These are phyloP conservation scores for Bombycilla garrulus DNA, from an alignment of 2,113 vertebrate genomes.

Conservation along the genomic window DNA sequence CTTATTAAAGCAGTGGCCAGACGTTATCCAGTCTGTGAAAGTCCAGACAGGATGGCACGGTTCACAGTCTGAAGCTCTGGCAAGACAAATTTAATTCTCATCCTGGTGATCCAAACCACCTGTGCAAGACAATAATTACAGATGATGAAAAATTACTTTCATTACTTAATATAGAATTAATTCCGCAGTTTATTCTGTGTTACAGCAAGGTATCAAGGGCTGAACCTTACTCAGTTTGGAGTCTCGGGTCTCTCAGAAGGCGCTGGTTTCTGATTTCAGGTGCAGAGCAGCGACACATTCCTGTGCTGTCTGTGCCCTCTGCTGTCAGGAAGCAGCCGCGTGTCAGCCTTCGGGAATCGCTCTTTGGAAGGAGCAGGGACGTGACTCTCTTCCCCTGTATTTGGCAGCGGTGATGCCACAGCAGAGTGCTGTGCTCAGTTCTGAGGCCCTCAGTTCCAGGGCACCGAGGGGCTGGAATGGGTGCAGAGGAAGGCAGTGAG, in stretches of 20 bases:
- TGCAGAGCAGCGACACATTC: background rate
- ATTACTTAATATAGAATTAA: background rate
- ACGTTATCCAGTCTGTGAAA: background rate
- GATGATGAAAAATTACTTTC: background rate
- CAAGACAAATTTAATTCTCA: background rate
- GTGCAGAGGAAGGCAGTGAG: rapidly evolving
- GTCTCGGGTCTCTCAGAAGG: too few species aligned
- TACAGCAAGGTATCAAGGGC: background rate
- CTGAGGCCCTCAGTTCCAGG: background rate
- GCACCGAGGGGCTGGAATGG: background rate
- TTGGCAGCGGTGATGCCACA: background rate
- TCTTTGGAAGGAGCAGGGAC: background rate
- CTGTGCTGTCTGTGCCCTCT: slow-evolving; percentile 34
- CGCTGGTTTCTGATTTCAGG: rapidly evolving
- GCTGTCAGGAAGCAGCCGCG: background rate
- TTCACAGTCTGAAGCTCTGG: background rate
- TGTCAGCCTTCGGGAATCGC: rapidly evolving
- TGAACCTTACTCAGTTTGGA: background rate
- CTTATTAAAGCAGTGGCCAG: background rate
- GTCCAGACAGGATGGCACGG: background rate
- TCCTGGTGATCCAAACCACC: background rate
- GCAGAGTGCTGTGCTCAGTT: rapidly evolving
- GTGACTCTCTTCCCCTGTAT: rapidly evolving
- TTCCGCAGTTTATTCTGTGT: background rate
- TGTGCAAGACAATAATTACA: background rate